Conservation (phyloP, 2,797 vertebrate genomes). For the Alcedo atthis region DNA sequence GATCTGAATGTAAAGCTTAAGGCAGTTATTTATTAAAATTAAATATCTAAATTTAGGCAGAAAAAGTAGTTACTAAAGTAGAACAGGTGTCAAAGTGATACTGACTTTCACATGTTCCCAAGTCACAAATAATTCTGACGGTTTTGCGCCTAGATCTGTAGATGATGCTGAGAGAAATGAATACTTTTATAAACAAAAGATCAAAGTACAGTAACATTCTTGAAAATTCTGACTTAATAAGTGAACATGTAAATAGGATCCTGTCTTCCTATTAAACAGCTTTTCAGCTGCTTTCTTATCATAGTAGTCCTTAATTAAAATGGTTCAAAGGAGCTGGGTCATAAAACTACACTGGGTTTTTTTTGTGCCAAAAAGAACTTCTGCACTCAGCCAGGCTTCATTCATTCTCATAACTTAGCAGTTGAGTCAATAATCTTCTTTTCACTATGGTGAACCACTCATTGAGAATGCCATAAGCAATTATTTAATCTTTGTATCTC, state of each 20-base stretch:
- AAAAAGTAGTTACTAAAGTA: neutral
- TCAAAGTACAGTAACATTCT: constrained; percentile 6
- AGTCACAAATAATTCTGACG: neutral
- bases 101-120: neutral
- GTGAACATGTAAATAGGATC: constrained; percentile 35
- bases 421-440: constrained; percentile 57
- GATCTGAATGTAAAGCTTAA: neutral
- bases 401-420: constrained; percentile 45
- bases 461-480: constrained; percentile 14
- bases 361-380: constrained; percentile 36
- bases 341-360: constrained; percentile 38
- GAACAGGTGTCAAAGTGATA: neutral
- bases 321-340: constrained; percentile 52
- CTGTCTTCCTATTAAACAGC: constrained; percentile 11
- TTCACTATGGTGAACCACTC: constrained; percentile 22
- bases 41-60: neutral
- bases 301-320: constrained; percentile 73
- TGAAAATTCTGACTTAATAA: constrained; percentile 37
- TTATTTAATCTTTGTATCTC: constrained; percentile 64
- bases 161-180: neutral
- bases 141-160: neutral
- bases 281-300: constrained; percentile 58
- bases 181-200: constrained; percentile 27
- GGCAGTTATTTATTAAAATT: neutral
- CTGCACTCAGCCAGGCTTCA: constrained; percentile 43